These are phyloP conservation scores for Laterallus jamaicensis DNA, from an alignment of 2,113 vertebrate species.

Conservation along the genomic window DNA sequence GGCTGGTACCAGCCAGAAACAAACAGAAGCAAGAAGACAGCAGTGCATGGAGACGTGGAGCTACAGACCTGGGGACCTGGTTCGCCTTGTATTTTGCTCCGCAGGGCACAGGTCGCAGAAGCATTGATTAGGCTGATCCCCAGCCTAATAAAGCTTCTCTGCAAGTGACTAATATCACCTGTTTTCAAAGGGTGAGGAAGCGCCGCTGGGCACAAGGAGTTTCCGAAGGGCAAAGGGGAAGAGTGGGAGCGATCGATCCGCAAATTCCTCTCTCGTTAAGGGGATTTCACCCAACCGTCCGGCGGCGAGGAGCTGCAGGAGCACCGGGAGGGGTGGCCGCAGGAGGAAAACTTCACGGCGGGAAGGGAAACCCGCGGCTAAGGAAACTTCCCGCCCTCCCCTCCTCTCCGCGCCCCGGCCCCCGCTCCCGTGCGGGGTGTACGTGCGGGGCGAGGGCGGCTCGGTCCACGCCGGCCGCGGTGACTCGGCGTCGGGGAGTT, in stretches of 20 bases:
- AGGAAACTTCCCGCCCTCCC: not conserved
- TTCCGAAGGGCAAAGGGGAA: no score
- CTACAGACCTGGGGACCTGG: not conserved
- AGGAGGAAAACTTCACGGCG: not conserved
- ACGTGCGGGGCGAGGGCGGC: not conserved
- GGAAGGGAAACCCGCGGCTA: not conserved
- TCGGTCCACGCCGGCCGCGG: not conserved
- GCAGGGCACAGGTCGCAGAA: not conserved
- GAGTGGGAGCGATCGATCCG: no score
- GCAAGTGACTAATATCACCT: accelerated
- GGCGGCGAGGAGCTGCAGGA: not conserved
- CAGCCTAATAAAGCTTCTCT: no score
- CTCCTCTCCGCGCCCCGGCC: not conserved
- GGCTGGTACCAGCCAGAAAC: conserved; percentile 12
- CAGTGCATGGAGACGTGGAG: accelerated
- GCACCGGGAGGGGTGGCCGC: not conserved
- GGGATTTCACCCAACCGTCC: not conserved
- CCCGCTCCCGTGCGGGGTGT: not conserved
- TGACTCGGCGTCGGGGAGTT: not conserved
- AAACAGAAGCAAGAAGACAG: not conserved
- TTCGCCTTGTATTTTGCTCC: not conserved
- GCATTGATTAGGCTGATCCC: not conserved
- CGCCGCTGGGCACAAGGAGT: not conserved
- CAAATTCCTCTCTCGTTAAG: not conserved
- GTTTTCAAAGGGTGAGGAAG: accelerated